Conservation (phyloP, 2,888 invertebrate genomes). For the Hoplodrina ambigua region DNA sequence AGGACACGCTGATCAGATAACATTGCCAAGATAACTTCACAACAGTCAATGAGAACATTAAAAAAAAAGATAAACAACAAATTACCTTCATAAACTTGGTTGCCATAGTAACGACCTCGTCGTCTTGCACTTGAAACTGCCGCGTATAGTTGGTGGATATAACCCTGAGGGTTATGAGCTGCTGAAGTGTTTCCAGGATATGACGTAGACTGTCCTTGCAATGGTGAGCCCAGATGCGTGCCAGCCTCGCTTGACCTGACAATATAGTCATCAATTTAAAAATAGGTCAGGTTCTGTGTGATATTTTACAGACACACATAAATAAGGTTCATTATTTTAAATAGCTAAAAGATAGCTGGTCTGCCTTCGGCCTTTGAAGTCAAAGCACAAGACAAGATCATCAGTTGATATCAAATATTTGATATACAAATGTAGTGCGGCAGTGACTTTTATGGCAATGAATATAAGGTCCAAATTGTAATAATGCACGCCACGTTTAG, state of each 20-base stretch:
- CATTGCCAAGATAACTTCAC: neutral
- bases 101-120: constrained; percentile 95
- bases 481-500: too few relatives aligned
- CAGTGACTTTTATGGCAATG: too few relatives aligned
- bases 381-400: too few relatives aligned
- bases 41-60: neutral
- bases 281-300: neutral
- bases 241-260: constrained; percentile 94
- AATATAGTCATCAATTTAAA: neutral
- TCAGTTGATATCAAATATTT: too few relatives aligned
- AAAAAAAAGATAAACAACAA: neutral
- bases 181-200: constrained; percentile 95
- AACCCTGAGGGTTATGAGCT: constrained; percentile 96
- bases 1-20: neutral
- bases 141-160: constrained; percentile 94
- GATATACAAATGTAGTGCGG: too few relatives aligned
- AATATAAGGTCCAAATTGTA: neutral
- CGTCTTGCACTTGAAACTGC: constrained; percentile 95
- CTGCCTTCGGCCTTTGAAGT: too few relatives aligned
- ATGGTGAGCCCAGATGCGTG: constrained; percentile 94
- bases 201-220: constrained; percentile 92
- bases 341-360: too few relatives aligned
- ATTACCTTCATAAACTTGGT: constrained; percentile 96
- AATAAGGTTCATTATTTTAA: neutral
- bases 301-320: neutral